Conservation (phyloP, 2,113 vertebrate genomes). For the Xenopus borealis region DNA sequence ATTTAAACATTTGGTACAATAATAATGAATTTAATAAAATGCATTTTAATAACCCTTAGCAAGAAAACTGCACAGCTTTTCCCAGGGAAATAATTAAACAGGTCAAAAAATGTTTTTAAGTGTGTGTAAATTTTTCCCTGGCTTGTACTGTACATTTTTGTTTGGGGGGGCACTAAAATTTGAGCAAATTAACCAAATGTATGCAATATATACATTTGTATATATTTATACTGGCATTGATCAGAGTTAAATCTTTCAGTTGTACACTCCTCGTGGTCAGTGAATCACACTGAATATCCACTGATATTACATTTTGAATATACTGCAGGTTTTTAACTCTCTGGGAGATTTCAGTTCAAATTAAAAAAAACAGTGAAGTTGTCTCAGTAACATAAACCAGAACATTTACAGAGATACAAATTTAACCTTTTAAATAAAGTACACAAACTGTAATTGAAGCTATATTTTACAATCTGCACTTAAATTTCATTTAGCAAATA, state of each 20-base stretch:
- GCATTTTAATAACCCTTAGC: no score
- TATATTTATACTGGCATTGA: not conserved
- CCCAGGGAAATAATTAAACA: no score
- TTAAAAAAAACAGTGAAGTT: slow-evolving; percentile 11
- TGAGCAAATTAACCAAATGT: no score
- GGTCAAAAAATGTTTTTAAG: no score
- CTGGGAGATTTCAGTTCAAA: slow-evolving; percentile 15
- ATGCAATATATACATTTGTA: no score
- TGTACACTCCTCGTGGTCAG: slow-evolving; percentile 11
- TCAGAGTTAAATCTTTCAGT: slow-evolving; percentile 11
- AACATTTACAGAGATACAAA: slow-evolving; percentile 3
- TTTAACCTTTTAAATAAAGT: not conserved
- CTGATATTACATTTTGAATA: slow-evolving; percentile 10
- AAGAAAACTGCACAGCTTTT: no score
- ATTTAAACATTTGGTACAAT: no score
- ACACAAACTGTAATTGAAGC: no score
- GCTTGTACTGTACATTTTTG: no score
- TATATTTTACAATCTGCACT: not conserved
- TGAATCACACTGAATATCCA: slow-evolving; percentile 12
- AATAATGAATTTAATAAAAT: no score
- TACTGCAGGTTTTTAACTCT: slow-evolving; percentile 17
- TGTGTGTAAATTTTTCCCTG: no score
- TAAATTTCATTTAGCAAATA: not conserved
- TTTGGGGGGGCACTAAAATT: no score
- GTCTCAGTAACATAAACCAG: slow-evolving; percentile 6